phyloP scores from a whole-genome alignment of 2,888 invertebrate species.

The Stenoptilia bipunctidactyla region DNA sequence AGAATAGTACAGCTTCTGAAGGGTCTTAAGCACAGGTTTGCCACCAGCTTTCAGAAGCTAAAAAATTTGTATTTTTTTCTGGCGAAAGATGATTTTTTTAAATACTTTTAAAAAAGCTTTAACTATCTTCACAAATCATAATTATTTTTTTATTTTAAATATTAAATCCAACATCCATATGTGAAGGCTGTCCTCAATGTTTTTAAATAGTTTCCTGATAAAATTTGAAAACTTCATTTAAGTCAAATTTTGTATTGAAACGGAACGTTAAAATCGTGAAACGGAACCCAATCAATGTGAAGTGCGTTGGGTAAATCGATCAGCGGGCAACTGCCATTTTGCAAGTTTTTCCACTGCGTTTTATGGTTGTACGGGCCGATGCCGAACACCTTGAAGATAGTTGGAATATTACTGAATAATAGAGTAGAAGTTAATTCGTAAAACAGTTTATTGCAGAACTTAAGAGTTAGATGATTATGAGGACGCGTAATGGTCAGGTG shows the following conservation, averaged over 20 bases:
- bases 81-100: background rate
- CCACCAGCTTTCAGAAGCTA: too few relatives aligned
- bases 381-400: too few relatives aligned
- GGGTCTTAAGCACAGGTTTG: too few relatives aligned
- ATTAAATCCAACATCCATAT: background rate
- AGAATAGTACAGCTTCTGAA: too few relatives aligned
- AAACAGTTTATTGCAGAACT: too few relatives aligned
- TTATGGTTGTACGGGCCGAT: too few relatives aligned
- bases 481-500: too few relatives aligned
- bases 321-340: background rate
- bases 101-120: background rate
- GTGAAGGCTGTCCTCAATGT: too few relatives aligned
- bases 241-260: conserved; percentile 2
- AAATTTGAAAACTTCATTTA: conserved; percentile 2
- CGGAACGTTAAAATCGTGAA: conserved; percentile 2
- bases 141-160: background rate
- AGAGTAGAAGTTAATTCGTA: too few relatives aligned
- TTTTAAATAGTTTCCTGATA: background rate
- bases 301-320: background rate
- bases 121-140: background rate
- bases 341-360: background rate
- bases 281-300: conserved; percentile 3
- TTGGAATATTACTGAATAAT: too few relatives aligned
- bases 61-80: too few relatives aligned
- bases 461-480: too few relatives aligned